Evolutionary conservation across 2,888 invertebrate species (phyloP).

Genomic region (Esperia sulphurella): DNA sequence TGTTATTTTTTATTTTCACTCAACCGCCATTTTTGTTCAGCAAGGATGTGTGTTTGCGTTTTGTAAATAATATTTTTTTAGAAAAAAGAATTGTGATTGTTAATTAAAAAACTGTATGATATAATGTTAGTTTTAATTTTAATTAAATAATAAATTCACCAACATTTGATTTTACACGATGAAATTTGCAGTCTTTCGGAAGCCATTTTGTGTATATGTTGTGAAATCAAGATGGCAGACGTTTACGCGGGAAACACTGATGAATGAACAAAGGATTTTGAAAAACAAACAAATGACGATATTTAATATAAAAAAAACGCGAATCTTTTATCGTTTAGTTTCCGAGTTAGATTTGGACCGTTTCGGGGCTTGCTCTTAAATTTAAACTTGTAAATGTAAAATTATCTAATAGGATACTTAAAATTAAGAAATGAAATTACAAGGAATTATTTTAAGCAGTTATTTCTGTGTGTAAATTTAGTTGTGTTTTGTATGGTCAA

Average conservation of each 20-base stretch:
- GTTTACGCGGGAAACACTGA: slow-evolving; percentile 19
- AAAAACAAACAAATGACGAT: neutral
- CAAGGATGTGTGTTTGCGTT: neutral
- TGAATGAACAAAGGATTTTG: neutral
- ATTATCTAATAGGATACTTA: slow-evolving; percentile 4
- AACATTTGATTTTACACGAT: neutral
- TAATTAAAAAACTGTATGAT: slow-evolving; percentile 2
- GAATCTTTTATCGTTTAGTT: slow-evolving; percentile 2
- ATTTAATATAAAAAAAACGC: neutral
- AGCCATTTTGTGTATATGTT: slow-evolving; percentile 17
- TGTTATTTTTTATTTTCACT: slow-evolving; percentile 1
- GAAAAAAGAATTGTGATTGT: slow-evolving; percentile 2
- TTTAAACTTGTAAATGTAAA: neutral
- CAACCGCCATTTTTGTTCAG: slow-evolving; percentile 7
- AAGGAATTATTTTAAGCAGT: slow-evolving; percentile 36
- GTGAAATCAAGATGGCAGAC: slow-evolving; percentile 16
- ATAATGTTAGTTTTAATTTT: slow-evolving; percentile 1
- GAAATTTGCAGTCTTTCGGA: slow-evolving; percentile 13
- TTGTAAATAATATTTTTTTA: slow-evolving; percentile 1
- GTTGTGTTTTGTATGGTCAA: slow-evolving; percentile 2
- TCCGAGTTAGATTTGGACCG: neutral
- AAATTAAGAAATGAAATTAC: slow-evolving; percentile 20
- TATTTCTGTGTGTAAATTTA: slow-evolving; percentile 15
- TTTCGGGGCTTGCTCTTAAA: neutral
- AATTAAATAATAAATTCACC: neutral